Base-by-base conservation (phyloP, 2,113 vertebrate species). In the Misgurnus anguillicaudatus region DNA sequence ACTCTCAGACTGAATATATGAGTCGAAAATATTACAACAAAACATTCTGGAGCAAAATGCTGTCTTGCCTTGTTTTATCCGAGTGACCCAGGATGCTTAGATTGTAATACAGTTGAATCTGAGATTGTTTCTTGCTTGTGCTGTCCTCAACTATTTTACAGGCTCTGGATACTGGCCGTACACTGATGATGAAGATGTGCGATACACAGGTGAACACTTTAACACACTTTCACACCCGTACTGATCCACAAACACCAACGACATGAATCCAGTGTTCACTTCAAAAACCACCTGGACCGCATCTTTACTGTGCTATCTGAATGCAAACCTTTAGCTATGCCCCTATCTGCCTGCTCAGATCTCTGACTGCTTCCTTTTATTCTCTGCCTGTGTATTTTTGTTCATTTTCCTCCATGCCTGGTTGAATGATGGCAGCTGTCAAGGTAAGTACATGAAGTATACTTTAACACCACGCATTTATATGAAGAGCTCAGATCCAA, bases 151-250 rank as follows among this genome's bases (percentile, higher is more conserved):
- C 91, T 93, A 13, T 92, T 16, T 94, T 94, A 84, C 94, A 99
- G 96, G 98, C 87, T 99, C 98, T 76, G 98, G 96, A 93, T 94
- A 95, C 68, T 95, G 93, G 82, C 79, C 92, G 57, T 89, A 97
- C 85, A 94, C 95, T 93, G 97, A 98, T 10, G 96, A 98, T 4
- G 96, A 97, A 92, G 96, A 96, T 92, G 91, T 94, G 87, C 92
- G 92, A 94, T 93, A 94, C 85, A 94, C 92, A 98, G 97, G 98
- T 99, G 93, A 98, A 78, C 64, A 80, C 57, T 45, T 57, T 60
- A 16, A 67, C 42, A 48, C 67, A 48, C 31, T 17, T 45, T 63
- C 42, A 75, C 13, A 9, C 60, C 36, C 60, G 19, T 14, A 19
- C 4, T 74, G 21, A 45, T 47, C 57, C 39, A 19, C 55, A 17